A percentile compares a stretch with the other conserved stretches of the same genome.
phyloP scores from a whole-genome alignment of 92 coral and sea anemone genomes.

The Epizoanthus illoricatus region DNA sequence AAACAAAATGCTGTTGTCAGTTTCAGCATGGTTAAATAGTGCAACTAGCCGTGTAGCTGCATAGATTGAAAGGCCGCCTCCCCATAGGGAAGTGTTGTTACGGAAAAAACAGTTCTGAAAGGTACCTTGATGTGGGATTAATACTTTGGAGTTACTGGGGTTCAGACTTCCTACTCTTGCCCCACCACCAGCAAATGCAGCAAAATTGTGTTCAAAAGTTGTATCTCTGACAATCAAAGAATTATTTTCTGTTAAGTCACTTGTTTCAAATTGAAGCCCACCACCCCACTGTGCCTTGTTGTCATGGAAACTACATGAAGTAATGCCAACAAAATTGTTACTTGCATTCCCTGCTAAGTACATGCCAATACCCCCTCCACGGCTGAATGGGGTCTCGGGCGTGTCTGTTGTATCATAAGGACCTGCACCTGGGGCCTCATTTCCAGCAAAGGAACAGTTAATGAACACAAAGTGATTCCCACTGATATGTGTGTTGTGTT shows the following conservation, averaged over 20 bases:
- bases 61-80: slow-evolving; percentile 64
- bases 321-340: slow-evolving; percentile 42
- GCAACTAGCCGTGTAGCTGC: slow-evolving; percentile 49
- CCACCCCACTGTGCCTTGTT: slow-evolving; percentile 60
- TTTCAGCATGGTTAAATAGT: slow-evolving; percentile 9
- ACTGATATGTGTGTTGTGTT: slow-evolving; percentile 64
- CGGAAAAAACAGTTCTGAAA: slow-evolving; percentile 48
- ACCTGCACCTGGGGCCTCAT: slow-evolving; percentile 54
- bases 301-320: slow-evolving; percentile 44
- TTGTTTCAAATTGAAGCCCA: slow-evolving; percentile 48
- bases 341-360: slow-evolving; percentile 46
- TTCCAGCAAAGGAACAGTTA: slow-evolving; percentile 63
- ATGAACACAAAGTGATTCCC: slow-evolving; percentile 52
- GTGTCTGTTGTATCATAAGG: slow-evolving; percentile 24
- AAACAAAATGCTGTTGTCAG: slow-evolving; percentile 33
- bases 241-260: slow-evolving; percentile 41
- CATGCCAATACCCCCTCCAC: slow-evolving; percentile 53
- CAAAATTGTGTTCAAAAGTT: slow-evolving; percentile 37
- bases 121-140: slow-evolving; percentile 40
- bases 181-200: slow-evolving; percentile 57
- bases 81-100: slow-evolving; percentile 59
- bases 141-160: neutral
- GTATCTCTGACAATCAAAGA: slow-evolving; percentile 35
- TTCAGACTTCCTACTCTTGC: slow-evolving; percentile 43
- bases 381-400: slow-evolving; percentile 43